These are phyloP conservation scores for Stegodyphus dumicola DNA, from an alignment of 1,140 invertebrate genomes.

Conservation along the genomic window DNA sequence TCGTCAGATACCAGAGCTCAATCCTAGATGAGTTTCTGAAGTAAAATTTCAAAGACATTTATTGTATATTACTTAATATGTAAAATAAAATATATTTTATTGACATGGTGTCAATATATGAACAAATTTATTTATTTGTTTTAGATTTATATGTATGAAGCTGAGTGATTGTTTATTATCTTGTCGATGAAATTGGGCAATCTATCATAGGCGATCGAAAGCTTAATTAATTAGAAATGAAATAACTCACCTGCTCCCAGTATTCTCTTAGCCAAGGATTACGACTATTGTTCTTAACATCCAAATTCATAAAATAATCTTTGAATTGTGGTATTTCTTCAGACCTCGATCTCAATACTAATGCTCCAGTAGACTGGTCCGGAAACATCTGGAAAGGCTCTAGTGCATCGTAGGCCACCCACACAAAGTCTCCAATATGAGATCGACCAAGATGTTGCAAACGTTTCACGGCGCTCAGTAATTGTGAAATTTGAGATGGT, in stretches of 20 bases:
- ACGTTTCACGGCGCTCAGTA: conserved; percentile 62
- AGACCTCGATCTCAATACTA: conserved; percentile 63
- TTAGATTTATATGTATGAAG: too few species aligned
- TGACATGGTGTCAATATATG: too few species aligned
- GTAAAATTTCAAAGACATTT: too few species aligned
- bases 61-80: too few species aligned
- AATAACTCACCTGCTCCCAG: conserved; percentile 63
- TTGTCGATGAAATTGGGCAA: too few species aligned
- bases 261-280: conserved; percentile 67
- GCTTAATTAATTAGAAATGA: too few species aligned
- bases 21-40: too few species aligned
- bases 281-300: conserved; percentile 63
- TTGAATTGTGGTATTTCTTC: conserved; percentile 63
- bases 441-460: conserved; percentile 60
- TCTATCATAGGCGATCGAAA: too few species aligned
- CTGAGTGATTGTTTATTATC: too few species aligned
- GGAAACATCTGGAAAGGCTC: conserved; percentile 62
- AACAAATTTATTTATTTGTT: too few species aligned
- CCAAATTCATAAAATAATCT: conserved; percentile 64
- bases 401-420: conserved; percentile 62
- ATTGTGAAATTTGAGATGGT: conserved; percentile 61
- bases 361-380: conserved; percentile 62
- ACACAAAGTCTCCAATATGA: conserved; percentile 63
- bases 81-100: too few species aligned
- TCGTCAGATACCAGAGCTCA: too few species aligned